Evolutionary conservation across 2,113 vertebrate species (phyloP), one percentile per base, ranked within the genome.

Genomic region (Dolichallabes microphthalmus): DNA sequence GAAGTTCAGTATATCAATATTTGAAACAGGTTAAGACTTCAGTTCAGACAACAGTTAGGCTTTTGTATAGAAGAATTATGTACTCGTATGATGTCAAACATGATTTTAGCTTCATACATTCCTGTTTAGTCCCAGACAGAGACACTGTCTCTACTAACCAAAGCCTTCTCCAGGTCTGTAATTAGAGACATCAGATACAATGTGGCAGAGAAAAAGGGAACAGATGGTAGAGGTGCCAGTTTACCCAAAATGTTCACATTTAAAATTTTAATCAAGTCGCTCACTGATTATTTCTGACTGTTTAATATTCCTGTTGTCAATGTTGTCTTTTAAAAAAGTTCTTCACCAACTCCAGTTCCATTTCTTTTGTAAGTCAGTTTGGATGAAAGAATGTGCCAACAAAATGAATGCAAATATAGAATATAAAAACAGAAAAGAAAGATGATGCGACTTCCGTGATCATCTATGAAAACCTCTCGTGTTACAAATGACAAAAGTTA

Each of bases 91-190:
- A 77, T 35, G 73, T 39, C 19, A 27, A n/a, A 50, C 14, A 27
- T 74, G 20, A 83, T 83, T 50, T n/a, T 50, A 60, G 75, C 76
- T 80, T 68, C 39, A 45, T n/a, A 66, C 73, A 90, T 90, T 87
- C 83, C 91, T 93, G 92, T 89, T 88, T 88, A 83, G 64, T 87
- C 25, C 84, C 86, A 63, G 85, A 85, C 71, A 86, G 87, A 85
- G 3, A 90, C 30, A 87, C 82, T 90, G 89, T 50, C 32, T 50
- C 50, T 19, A 20, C 53, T 84, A 71, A 80, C 58, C 19, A 55
- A 25, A 55, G 80, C 57, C 25, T 63, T 77, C 52, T 66, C 35
- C 73, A 12, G 30, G 22, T 22, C 17, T 69, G 73, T 82, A 79
- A 82, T 79, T 30, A 87, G 61, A 81, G 61, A 73, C 66, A 50